Evolutionary conservation across 2,888 invertebrate genomes (phyloP).

Genomic region (Deilephila porcellus): DNA sequence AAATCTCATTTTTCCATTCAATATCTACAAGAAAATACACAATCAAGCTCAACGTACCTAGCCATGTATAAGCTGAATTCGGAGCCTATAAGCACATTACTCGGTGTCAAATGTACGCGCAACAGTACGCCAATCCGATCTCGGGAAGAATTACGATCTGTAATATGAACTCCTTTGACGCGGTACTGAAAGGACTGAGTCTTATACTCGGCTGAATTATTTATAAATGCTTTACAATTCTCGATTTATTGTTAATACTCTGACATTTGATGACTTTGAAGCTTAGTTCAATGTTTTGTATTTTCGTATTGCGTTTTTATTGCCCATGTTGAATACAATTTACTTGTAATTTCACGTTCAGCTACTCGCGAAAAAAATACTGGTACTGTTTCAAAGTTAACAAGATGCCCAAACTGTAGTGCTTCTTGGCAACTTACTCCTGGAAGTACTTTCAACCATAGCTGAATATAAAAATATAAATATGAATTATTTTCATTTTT

Average conservation of each 20-base stretch:
- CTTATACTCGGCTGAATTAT: background rate
- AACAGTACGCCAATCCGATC: constrained; percentile 23
- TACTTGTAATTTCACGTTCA: no score
- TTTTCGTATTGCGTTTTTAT: no score
- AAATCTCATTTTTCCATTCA: background rate
- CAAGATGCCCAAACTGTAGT: no score
- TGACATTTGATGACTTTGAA: background rate
- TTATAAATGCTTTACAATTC: background rate
- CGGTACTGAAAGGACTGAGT: constrained; percentile 14
- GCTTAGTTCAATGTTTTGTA: no score
- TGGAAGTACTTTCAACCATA: no score
- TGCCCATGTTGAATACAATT: no score
- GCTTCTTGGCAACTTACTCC: no score
- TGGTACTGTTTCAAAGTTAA: no score
- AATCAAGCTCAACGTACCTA: background rate
- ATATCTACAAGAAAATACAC: background rate
- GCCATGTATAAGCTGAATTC: constrained; percentile 8
- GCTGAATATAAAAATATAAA: no score
- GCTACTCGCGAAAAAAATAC: no score
- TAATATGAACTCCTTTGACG: constrained; percentile 23
- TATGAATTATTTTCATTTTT: no score
- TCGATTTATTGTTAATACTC: no score
- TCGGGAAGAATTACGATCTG: constrained; percentile 26
- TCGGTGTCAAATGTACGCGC: constrained; percentile 25
- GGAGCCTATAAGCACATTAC: constrained; percentile 23